Evolutionary conservation across 2,113 vertebrate genomes (phyloP), one percentile per base, ranked within the genome.

Genomic region (Fulica atra): DNA sequence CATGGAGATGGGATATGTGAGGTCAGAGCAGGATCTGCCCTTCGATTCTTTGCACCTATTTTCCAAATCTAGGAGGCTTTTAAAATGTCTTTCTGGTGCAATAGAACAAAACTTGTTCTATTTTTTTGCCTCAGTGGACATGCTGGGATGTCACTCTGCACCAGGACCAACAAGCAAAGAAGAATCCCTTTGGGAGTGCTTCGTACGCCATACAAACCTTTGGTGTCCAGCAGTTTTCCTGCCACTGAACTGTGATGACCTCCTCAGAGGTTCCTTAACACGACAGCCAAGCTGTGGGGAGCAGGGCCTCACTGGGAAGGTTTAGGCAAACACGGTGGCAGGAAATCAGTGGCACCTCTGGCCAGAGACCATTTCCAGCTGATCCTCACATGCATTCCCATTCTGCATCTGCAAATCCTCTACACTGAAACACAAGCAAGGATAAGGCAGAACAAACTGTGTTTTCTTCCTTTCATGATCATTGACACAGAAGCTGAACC

Each of bases 141-240:
- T 79, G 33, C 10, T 57, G 38, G 23, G n/a, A 64, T 29, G 7
- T 21, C 38, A 66, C 6, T 9, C 25, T 68, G 31, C 21, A 51
- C 14, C n/a, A 51, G 16, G 31, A 91, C 14, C 0, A 0, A 85
- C 23, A 16, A 13, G 11, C n/a, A 46, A 82, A 86, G 36, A 86
- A 7, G n/a, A 88, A 81, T 72, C 11, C 35, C 28, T 81, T 91
- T 28, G 12, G 33, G 29, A 89, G 21, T 38, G 9, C 50, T 64
- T 76, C 1, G 0, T 65, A 76, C 2, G 8, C 46, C 14, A 38
- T 11, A 26, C 4, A 44, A 66, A 21, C 16, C 23, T 74, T 64
- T 42, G 7, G 7, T 56, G 17, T 26, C 56, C 0, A 0, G 24
- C 16, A 35, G 38, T 61, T 80, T 92, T 93, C n/a, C 38, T 82